These are phyloP conservation scores for Urosaurus nigricauda DNA, from an alignment of 2,797 vertebrate species.

Conservation along the genomic window DNA sequence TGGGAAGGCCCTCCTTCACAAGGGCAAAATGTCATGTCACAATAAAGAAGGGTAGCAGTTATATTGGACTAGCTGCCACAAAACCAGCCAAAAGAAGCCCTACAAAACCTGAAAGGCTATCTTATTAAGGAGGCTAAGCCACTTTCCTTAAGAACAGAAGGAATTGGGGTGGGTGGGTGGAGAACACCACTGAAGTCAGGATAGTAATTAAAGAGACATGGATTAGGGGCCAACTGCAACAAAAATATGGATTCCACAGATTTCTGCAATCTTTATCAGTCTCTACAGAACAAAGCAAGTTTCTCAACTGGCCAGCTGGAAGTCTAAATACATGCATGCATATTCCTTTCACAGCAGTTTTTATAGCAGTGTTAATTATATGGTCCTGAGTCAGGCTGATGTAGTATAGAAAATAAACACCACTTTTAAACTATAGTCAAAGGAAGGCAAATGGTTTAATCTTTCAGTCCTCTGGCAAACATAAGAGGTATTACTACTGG, in stretches of 20 bases:
- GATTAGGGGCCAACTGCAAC: slow-evolving; percentile 60
- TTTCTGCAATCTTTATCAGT: slow-evolving; percentile 10
- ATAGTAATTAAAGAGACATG: slow-evolving; percentile 52
- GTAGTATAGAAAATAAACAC: not conserved
- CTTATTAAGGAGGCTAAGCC: slow-evolving; percentile 43
- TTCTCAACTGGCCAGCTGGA: slow-evolving; percentile 10
- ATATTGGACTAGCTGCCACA: not conserved
- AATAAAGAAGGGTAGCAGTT: not conserved
- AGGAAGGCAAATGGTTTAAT: not conserved
- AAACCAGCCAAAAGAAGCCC: not conserved
- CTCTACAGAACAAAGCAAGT: not conserved
- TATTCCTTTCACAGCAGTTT: slow-evolving; percentile 3
- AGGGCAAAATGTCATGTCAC: slow-evolving; percentile 33
- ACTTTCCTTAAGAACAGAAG: not conserved
- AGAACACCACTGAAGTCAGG: rapidly evolving
- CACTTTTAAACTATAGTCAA: not conserved
- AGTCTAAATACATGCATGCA: not conserved
- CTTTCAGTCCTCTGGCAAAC: not conserved
- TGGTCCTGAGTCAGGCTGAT: not conserved
- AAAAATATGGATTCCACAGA: not conserved
- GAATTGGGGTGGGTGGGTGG: not conserved
- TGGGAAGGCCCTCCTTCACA: slow-evolving; percentile 28
- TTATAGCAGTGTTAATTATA: not conserved
- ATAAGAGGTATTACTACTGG: not conserved
- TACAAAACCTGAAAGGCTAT: not conserved